phyloP scores from a whole-genome alignment of 92 coral and sea anemone species.

The Metridium senile region DNA sequence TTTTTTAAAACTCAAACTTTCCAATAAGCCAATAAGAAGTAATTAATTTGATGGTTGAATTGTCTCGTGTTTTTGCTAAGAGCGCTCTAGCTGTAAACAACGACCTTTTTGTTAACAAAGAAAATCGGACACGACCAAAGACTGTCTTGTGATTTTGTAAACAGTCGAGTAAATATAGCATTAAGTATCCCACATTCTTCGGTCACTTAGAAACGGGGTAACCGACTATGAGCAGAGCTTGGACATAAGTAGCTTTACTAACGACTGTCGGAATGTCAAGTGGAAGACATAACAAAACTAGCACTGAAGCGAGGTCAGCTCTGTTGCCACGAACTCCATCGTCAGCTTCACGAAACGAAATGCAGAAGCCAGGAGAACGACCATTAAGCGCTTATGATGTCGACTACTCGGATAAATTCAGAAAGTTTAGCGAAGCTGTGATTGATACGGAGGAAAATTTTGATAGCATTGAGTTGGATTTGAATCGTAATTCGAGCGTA shows the following conservation, averaged over 20 bases:
- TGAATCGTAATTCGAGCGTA: constrained; percentile 26
- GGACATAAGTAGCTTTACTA: too few species aligned
- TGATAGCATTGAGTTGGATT: constrained; percentile 31
- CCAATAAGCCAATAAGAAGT: too few species aligned
- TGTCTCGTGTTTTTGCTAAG: too few species aligned
- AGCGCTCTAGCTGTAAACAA: background rate
- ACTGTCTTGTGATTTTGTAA: background rate
- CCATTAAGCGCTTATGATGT: background rate
- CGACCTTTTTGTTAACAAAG: background rate
- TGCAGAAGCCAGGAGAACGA: constrained; percentile 7
- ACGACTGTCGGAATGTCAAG: constrained; percentile 35
- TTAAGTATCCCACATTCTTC: background rate
- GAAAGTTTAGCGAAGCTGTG: constrained; percentile 18
- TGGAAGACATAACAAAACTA: background rate
- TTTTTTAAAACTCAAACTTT: too few species aligned
- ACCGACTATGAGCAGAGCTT: too few species aligned
- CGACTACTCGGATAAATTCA: constrained; percentile 25
- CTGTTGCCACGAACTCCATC: constrained; percentile 5
- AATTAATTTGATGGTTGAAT: too few species aligned
- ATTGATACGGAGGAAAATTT: background rate
- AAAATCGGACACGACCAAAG: background rate
- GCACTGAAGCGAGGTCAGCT: constrained; percentile 22
- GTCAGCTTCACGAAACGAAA: constrained; percentile 7
- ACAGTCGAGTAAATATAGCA: background rate
- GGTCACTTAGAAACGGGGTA: constrained; percentile 5